phyloP scores from a whole-genome alignment of 1,140 invertebrate genomes.

The Stegodyphus mimosarum region DNA sequence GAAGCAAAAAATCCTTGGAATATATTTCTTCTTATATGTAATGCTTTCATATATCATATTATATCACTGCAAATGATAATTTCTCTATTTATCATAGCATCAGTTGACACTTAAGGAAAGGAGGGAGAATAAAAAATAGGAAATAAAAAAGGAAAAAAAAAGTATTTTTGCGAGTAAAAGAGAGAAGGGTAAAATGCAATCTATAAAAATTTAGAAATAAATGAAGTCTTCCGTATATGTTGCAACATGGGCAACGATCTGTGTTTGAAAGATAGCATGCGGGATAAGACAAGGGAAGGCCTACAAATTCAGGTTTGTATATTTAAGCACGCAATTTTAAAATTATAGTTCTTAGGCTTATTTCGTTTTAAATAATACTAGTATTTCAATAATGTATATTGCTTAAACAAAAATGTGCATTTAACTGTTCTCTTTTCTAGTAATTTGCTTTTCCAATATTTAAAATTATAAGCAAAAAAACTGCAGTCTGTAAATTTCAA shows the following conservation, averaged over 20 bases:
- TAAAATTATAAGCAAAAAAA: too few relatives aligned
- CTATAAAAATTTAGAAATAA: constrained; percentile 61
- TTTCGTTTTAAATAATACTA: too few relatives aligned
- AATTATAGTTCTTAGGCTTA: too few relatives aligned
- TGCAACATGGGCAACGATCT: constrained; percentile 57
- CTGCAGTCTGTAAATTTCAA: too few relatives aligned
- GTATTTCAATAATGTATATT: too few relatives aligned
- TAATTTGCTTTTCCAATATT: too few relatives aligned
- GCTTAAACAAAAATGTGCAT: too few relatives aligned
- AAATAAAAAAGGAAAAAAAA: constrained; percentile 34
- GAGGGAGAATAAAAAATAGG: neutral
- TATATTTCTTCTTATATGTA: constrained; percentile 39
- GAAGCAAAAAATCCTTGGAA: neutral
- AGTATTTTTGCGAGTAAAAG: constrained; percentile 15
- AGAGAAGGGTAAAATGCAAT: constrained; percentile 15
- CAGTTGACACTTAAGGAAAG: constrained; percentile 48
- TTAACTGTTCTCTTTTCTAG: too few relatives aligned
- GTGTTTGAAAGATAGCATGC: constrained; percentile 45
- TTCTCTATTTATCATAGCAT: constrained; percentile 58
- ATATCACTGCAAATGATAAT: constrained; percentile 59
- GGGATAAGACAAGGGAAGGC: neutral
- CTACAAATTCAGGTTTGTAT: too few relatives aligned
- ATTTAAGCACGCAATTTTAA: too few relatives aligned
- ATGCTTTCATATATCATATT: constrained; percentile 46
- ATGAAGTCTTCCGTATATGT: constrained; percentile 60